Conservation (phyloP, 2,113 vertebrate species). For the Corapipo altera region DNA sequence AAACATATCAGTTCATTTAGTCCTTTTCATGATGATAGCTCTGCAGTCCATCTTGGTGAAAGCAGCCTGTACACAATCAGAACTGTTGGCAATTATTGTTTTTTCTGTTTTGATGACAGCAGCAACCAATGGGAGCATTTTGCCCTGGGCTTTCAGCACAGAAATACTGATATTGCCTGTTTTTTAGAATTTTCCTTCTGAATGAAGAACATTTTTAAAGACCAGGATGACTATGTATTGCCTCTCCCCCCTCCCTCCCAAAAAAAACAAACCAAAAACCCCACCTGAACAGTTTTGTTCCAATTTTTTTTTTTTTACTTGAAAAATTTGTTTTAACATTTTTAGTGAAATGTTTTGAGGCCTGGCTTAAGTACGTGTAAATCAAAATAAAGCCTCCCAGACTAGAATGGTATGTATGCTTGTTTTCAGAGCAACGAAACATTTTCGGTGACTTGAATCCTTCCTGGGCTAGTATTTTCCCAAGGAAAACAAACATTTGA, state of each 20-base stretch:
- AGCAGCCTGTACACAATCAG: background rate
- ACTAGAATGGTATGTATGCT: background rate
- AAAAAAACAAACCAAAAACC: too few relatives aligned
- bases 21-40: background rate
- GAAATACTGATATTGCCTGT: background rate
- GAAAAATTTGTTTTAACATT: background rate
- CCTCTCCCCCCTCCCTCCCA: fast-evolving
- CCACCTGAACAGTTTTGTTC: background rate
- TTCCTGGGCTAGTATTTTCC: background rate
- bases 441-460: background rate
- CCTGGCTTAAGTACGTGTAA: background rate
- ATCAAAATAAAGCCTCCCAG: background rate
- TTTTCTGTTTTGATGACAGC: background rate
- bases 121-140: background rate
- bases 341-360: background rate
- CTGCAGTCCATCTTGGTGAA: background rate
- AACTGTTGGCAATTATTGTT: background rate
- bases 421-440: background rate
- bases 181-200: background rate
- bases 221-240: background rate
- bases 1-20: background rate
- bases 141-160: background rate
- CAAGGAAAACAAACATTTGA: background rate
- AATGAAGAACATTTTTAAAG: background rate
- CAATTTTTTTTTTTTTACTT: background rate